Percentiles rank a stretch among this genome's conserved stretches.
Conservation (phyloP, 2,888 invertebrate genomes). For the Cephus runcator region DNA sequence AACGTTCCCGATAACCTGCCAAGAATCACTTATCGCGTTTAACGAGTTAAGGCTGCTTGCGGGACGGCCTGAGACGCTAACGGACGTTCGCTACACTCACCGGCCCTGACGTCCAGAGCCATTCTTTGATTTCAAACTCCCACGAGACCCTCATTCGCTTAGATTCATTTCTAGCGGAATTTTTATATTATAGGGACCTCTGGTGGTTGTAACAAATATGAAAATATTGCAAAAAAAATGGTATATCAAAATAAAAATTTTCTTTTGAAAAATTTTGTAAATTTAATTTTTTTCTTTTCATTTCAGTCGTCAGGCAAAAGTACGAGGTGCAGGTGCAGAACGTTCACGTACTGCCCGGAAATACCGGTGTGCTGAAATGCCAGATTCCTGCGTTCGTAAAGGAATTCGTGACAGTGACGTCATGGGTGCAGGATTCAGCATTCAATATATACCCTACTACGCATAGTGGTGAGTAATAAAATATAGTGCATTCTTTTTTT, state of each 20-base stretch:
- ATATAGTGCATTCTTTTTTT: not conserved
- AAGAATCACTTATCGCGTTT: constrained; percentile 48
- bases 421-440: constrained; percentile 88
- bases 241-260: too few species aligned
- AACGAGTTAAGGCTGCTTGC: not conserved
- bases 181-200: not conserved
- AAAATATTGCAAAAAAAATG: not conserved
- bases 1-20: constrained; percentile 39
- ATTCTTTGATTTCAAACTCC: not conserved
- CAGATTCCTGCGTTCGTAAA: constrained; percentile 89
- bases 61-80: not conserved
- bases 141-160: not conserved
- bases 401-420: constrained; percentile 87
- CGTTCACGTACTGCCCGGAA: constrained; percentile 91
- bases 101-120: not conserved
- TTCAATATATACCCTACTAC: constrained; percentile 83
- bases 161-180: not conserved
- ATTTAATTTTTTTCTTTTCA: constrained; percentile 7
- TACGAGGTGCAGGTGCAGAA: constrained; percentile 92
- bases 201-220: too few species aligned
- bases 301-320: constrained; percentile 83
- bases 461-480: constrained; percentile 69
- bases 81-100: not conserved
- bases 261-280: constrained; percentile 1
- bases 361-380: constrained; percentile 90